These are phyloP conservation scores for Actenoides lindsayi DNA, from an alignment of 2,113 vertebrate genomes.

Conservation along the genomic window DNA sequence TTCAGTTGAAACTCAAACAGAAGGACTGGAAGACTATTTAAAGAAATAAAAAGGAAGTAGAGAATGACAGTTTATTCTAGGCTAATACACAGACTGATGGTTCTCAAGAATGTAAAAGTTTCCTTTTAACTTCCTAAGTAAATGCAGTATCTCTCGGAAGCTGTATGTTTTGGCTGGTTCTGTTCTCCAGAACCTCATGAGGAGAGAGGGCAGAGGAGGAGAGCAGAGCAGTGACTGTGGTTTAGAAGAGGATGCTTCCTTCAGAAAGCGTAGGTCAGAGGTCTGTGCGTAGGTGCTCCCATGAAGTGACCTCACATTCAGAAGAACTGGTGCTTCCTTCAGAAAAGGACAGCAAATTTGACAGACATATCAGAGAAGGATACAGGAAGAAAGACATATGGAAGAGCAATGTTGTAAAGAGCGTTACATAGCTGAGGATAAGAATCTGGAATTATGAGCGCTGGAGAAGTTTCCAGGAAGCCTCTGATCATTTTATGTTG, in stretches of 20 bases:
- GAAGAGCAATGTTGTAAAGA: neutral
- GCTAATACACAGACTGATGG: neutral
- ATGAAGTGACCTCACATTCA: neutral
- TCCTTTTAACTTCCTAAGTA: neutral
- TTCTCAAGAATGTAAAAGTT: neutral
- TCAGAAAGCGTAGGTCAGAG: neutral
- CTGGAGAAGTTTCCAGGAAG: neutral
- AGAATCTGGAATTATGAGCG: neutral
- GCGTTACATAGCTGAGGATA: neutral
- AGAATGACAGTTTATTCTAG: neutral
- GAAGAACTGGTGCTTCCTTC: neutral
- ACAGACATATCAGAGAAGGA: neutral
- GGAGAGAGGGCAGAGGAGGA: neutral
- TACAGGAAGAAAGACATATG: neutral
- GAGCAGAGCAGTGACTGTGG: neutral
- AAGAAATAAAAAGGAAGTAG: neutral
- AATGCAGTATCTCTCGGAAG: neutral
- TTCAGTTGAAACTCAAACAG: neutral
- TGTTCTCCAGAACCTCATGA: neutral
- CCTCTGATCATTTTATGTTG: neutral
- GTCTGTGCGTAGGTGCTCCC: neutral
- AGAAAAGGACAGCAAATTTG: neutral
- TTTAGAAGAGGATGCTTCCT: neutral
- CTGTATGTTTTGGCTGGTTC: neutral
- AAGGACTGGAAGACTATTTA: neutral